These are phyloP conservation scores for Heliconius aoede DNA, from an alignment of 2,888 invertebrate species.

Conservation along the genomic window DNA sequence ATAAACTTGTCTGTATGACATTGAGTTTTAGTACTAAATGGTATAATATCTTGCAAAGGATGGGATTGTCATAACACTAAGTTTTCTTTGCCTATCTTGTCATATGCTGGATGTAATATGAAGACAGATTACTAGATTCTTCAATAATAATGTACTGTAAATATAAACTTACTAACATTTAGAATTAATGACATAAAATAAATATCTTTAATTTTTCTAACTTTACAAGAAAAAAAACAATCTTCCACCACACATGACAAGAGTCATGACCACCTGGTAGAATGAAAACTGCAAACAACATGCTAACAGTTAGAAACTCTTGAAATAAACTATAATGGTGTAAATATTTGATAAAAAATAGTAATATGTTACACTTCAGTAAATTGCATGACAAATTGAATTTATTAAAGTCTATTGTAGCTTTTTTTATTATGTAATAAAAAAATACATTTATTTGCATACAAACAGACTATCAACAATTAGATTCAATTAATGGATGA, in stretches of 20 bases:
- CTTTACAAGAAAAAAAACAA: neutral
- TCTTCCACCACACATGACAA: neutral
- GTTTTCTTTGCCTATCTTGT: too few relatives aligned
- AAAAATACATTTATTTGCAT: slow-evolving; percentile 12
- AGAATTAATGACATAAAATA: neutral
- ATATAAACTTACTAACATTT: too few relatives aligned
- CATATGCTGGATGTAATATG: too few relatives aligned
- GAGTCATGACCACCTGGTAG: neutral
- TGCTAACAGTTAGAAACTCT: neutral
- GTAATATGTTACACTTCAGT: neutral
- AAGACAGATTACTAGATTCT: too few relatives aligned
- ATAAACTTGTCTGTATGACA: too few relatives aligned
- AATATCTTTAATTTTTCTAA: neutral
- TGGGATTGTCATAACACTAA: too few relatives aligned
- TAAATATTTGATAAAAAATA: neutral
- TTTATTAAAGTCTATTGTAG: neutral
- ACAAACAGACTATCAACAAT: slow-evolving; percentile 12
- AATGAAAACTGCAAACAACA: neutral
- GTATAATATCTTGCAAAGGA: too few relatives aligned
- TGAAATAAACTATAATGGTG: neutral
- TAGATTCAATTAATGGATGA: slow-evolving; percentile 13
- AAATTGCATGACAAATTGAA: neutral
- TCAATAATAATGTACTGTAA: too few relatives aligned
- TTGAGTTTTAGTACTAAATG: too few relatives aligned
- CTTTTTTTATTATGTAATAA: neutral